Conservation (phyloP, 2,113 vertebrate genomes). For the Nannobrachium achirus region DNA sequence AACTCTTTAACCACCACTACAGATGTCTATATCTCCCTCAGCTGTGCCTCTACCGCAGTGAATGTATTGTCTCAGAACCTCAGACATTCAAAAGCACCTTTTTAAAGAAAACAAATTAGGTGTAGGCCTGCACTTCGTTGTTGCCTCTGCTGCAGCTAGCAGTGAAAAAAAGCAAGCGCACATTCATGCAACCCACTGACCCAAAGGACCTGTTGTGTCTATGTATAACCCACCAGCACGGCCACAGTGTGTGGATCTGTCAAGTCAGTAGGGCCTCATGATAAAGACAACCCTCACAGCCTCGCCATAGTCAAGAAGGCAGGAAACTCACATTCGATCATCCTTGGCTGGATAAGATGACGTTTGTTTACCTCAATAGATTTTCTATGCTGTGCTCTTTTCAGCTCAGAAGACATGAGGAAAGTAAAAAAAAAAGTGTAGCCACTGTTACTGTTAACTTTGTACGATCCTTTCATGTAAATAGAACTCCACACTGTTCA, state of each 20-base stretch:
- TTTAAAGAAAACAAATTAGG: conserved; percentile 28
- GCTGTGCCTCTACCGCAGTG: conserved; percentile 79
- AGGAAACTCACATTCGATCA: conserved; percentile 1
- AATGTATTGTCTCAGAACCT: conserved; percentile 80
- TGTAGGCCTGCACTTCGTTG: conserved; percentile 52
- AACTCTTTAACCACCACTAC: conserved; percentile 66
- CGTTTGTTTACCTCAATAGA: conserved; percentile 68
- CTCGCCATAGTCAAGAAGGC: conserved; percentile 24
- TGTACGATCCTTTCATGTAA: conserved; percentile 44
- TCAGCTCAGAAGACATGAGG: conserved; percentile 50
- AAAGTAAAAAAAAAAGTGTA: conserved; percentile 39
- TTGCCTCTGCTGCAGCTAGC: conserved; percentile 64
- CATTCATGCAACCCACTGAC: conserved; percentile 64
- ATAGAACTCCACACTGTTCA: conserved; percentile 37
- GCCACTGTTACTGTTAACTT: conserved; percentile 36
- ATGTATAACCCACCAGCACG: conserved; percentile 40
- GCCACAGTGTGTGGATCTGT: conserved; percentile 26
- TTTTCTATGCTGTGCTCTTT: conserved; percentile 57
- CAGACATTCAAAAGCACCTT: conserved; percentile 75
- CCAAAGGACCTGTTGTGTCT: conserved; percentile 64
- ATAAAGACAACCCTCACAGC: conserved; percentile 16
- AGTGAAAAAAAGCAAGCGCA: conserved; percentile 31
- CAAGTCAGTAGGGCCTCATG: conserved; percentile 27
- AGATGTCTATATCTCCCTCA: conserved; percentile 70
- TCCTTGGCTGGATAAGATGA: conserved; percentile 42